Conservation (phyloP, 2,797 vertebrate species). For the Intellagama lesueurii region DNA sequence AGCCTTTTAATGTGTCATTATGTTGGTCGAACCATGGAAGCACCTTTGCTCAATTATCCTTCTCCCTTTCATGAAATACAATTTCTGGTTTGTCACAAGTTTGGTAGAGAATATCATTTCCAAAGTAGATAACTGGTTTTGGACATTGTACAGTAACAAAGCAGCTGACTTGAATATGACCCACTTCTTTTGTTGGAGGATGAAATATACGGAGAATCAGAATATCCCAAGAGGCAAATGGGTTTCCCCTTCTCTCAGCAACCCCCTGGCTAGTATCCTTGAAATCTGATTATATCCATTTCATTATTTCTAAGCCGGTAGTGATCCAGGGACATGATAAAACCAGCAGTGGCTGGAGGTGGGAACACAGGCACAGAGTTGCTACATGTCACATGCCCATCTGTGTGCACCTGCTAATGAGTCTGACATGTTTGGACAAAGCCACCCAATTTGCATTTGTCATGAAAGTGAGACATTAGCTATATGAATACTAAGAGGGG, state of each 20-base stretch:
- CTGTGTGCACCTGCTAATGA: conserved; percentile 59
- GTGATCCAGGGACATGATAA: conserved; percentile 36
- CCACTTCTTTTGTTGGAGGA: neutral
- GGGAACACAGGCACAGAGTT: conserved; percentile 44
- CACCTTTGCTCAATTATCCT: neutral
- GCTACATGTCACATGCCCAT: conserved; percentile 40
- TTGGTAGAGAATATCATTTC: neutral
- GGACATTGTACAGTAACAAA: neutral
- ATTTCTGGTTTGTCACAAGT: too few species aligned
- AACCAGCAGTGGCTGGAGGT: conserved; percentile 24
- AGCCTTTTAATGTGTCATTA: too few species aligned
- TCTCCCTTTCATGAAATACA: neutral
- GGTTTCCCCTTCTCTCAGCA: neutral
- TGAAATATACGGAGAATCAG: neutral
- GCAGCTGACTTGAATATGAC: neutral
- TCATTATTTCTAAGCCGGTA: neutral
- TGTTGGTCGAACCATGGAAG: neutral
- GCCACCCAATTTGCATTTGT: conserved; percentile 64
- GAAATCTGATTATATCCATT: conserved; percentile 20
- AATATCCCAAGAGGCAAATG: conserved; percentile 11
- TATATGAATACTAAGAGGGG: conserved; percentile 58
- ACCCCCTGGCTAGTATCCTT: neutral
- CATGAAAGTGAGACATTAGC: conserved; percentile 62
- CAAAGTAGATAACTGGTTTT: neutral
- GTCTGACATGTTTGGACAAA: conserved; percentile 64